A percentile compares a stretch with the other conserved stretches of the same genome.
Evolutionary conservation across 2,888 invertebrate genomes (phyloP).

Genomic region (Caenorhabditis sinica): DNA sequence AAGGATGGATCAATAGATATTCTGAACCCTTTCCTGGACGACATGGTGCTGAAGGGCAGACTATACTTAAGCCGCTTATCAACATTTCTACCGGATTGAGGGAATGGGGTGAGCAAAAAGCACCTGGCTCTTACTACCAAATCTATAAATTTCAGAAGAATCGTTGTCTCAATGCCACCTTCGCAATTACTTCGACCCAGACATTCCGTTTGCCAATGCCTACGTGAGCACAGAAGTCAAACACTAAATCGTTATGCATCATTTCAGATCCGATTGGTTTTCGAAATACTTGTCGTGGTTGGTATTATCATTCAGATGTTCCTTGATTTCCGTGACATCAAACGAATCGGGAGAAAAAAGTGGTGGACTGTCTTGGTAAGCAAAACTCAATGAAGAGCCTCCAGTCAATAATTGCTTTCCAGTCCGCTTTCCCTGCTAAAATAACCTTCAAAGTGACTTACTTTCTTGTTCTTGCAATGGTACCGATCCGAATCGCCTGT

Average conservation of each 20-base stretch:
- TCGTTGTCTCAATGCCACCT: constrained; percentile 65
- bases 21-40: constrained; percentile 59
- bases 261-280: constrained; percentile 73
- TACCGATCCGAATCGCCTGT: constrained; percentile 64
- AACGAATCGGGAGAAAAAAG: constrained; percentile 76
- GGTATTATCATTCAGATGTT: constrained; percentile 74
- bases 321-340: constrained; percentile 77
- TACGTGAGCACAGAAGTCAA: constrained; percentile 26
- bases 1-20: constrained; percentile 63
- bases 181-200: constrained; percentile 45
- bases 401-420: constrained; percentile 69
- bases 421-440: constrained; percentile 93
- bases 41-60: constrained; percentile 16
- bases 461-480: constrained; percentile 90
- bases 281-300: constrained; percentile 75
- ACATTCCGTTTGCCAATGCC: constrained; percentile 52
- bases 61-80: constrained; percentile 11
- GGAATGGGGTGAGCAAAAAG: constrained; percentile 29
- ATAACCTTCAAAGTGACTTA: constrained; percentile 96
- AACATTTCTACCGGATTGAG: constrained; percentile 41
- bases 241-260: no score
- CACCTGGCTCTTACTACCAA: background rate
- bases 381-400: background rate
- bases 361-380: constrained; percentile 91
- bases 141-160: constrained; percentile 31